Base-by-base conservation (phyloP, 2,113 vertebrate species). In the Hemibagrus wyckioides region DNA sequence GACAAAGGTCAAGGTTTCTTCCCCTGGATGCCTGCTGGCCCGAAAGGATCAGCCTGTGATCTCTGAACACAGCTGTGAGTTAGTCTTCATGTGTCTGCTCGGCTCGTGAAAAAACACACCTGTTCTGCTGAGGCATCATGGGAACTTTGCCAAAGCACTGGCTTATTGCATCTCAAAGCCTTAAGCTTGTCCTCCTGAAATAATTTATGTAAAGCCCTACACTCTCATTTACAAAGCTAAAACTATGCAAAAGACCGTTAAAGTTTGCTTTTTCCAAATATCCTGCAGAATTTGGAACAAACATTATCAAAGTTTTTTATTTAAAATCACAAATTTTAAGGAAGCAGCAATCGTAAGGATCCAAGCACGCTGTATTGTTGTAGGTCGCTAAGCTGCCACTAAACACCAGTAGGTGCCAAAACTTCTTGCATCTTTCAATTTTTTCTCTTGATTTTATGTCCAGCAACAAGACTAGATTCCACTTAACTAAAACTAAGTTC, bases 1-100 rank as follows among this genome's bases (percentile, higher is more conserved):
- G 61, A 92, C 79, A 92, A 80, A 92, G 92, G 90, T 90, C 84
- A 93, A 93, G 93, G 92, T 94, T 92, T 94, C 93, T 87, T 71
- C 89, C 36, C n/a, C 61, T 80, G 71, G 84, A 88, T 71, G 91
- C 82, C 87, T 75, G 82, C 86, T 88, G 83, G 85, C 76, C 86
- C 59, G 9, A 90, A 89, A 80, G 30, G 92, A 91, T 88, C 87
- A 23, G 89, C 89, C 89, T 93, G 90, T 89, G 92, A 94, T 94
- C 89, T 90, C 50, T 85, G 86, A 85, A 83, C 86, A 89, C 94
- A 93, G 94, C 93, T 95, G 94, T 86, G 91, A 77, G 86, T 86
- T 92, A 90, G 91, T 56, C 54, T 87, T 91, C 90, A 91, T 87
- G 80, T 75, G 90, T 91, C 91, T 21, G 25, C 28, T 91, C 91